Conservation (phyloP, 2,113 vertebrate species). For the Pachyramphus minor region DNA sequence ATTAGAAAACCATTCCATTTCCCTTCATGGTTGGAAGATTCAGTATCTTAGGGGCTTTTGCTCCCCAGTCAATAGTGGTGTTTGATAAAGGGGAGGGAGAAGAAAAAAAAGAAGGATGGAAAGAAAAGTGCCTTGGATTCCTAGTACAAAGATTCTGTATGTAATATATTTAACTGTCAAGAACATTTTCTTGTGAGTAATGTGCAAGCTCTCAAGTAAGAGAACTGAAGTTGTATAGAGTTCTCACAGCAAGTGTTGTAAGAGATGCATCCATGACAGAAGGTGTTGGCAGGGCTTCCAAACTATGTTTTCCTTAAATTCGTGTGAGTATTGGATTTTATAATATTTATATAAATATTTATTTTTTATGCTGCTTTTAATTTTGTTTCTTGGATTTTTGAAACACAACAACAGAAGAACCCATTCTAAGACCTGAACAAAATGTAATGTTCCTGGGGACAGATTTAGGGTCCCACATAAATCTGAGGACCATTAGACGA, state of each 20-base stretch:
- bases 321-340: not conserved
- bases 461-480: not conserved
- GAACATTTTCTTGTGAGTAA: not conserved
- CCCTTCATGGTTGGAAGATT: slow-evolving; percentile 53
- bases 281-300: not conserved
- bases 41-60: slow-evolving; percentile 25
- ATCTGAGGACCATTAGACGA: not conserved
- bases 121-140: not conserved
- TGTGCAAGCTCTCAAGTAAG: not conserved
- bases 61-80: slow-evolving; percentile 15
- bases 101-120: not conserved
- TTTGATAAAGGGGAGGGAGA: slow-evolving; percentile 30
- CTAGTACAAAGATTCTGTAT: not conserved
- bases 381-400: not conserved
- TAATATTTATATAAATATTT: not conserved
- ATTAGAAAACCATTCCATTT: slow-evolving; percentile 50
- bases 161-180: slow-evolving; percentile 45
- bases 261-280: not conserved
- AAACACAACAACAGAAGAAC: not conserved
- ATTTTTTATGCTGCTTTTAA: not conserved
- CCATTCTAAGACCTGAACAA: not conserved
- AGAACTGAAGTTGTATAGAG: not conserved
- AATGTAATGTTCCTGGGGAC: not conserved
- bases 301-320: not conserved
- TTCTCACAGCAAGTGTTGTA: not conserved